Conservation (phyloP, 2,888 invertebrate genomes). For the Odontocolon sp. region DNA sequence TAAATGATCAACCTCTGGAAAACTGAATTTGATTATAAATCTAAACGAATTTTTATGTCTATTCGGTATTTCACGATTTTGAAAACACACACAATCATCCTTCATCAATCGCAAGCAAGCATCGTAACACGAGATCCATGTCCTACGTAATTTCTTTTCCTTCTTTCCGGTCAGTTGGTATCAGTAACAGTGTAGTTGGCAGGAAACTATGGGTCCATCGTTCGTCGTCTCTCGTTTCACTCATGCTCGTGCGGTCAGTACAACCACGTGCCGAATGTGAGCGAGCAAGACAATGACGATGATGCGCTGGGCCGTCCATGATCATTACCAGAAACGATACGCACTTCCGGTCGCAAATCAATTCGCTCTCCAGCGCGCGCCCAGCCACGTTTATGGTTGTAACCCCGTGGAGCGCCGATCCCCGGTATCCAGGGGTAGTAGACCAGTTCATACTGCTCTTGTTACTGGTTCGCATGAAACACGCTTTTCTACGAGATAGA, state of each 20-base stretch:
- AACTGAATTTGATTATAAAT: no score
- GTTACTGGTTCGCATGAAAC: slow-evolving; percentile 52
- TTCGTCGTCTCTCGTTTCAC: slow-evolving; percentile 52
- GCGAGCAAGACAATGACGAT: slow-evolving; percentile 73
- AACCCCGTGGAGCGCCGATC: slow-evolving; percentile 74
- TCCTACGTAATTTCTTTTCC: slow-evolving; percentile 28
- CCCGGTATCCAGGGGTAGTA: slow-evolving; percentile 61
- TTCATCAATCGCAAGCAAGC: slow-evolving; percentile 32
- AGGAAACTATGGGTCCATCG: slow-evolving; percentile 50
- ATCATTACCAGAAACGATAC: slow-evolving; percentile 79
- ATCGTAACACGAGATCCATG: slow-evolving; percentile 43
- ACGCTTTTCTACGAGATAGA: slow-evolving; percentile 40
- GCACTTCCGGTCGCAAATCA: slow-evolving; percentile 79
- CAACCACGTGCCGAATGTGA: neutral
- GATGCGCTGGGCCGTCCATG: slow-evolving; percentile 65
- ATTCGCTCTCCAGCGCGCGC: slow-evolving; percentile 70
- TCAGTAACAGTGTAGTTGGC: slow-evolving; percentile 21
- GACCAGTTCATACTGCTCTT: slow-evolving; percentile 43
- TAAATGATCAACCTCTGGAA: no score
- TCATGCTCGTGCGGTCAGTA: slow-evolving; percentile 9
- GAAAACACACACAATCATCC: slow-evolving; percentile 22
- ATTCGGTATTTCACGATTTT: no score
- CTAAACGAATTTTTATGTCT: no score
- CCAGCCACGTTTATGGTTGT: slow-evolving; percentile 76
- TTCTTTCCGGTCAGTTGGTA: slow-evolving; percentile 30